A percentile compares a stretch with the other conserved stretches of the same genome.
Conservation (phyloP, 2,113 vertebrate species). For the Rhinogobius similis region DNA sequence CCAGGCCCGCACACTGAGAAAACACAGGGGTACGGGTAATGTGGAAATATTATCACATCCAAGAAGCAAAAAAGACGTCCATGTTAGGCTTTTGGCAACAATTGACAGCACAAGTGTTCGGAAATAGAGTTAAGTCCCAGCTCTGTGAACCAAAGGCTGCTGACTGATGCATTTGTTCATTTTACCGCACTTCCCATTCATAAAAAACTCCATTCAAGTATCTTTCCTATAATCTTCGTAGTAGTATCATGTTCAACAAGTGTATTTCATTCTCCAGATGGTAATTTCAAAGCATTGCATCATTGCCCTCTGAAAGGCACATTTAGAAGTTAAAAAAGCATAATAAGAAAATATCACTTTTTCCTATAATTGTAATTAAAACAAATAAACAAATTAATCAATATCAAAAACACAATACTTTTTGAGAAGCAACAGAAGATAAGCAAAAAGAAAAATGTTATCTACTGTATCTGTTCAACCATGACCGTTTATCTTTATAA, state of each 20-base stretch:
- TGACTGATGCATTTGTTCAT: constrained; percentile 2
- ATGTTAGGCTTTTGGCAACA: neutral
- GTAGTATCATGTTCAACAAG: constrained; percentile 3
- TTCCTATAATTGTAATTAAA: neutral
- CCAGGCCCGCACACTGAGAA: constrained; percentile 14
- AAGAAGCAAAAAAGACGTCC: constrained; percentile 4
- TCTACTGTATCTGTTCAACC: too few species aligned
- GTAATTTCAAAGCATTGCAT: constrained; percentile 2
- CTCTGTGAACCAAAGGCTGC: constrained; percentile 5
- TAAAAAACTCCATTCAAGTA: neutral
- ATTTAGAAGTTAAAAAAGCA: neutral
- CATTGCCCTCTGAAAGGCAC: neutral
- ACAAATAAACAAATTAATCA: too few species aligned
- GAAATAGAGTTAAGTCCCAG: constrained; percentile 11
- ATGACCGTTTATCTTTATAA: too few species aligned
- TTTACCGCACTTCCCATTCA: constrained; percentile 7
- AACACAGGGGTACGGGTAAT: constrained; percentile 8
- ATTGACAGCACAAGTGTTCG: neutral
- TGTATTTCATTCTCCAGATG: neutral
- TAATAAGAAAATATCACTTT: neutral
- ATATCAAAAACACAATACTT: too few species aligned
- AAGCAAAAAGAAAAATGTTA: too few species aligned
- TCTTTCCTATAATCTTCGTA: neutral
- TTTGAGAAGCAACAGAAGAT: too few species aligned
- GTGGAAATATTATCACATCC: constrained; percentile 16